Evolutionary conservation across 1,140 invertebrate genomes (phyloP).

Genomic region (Conopomorpha cramerella): DNA sequence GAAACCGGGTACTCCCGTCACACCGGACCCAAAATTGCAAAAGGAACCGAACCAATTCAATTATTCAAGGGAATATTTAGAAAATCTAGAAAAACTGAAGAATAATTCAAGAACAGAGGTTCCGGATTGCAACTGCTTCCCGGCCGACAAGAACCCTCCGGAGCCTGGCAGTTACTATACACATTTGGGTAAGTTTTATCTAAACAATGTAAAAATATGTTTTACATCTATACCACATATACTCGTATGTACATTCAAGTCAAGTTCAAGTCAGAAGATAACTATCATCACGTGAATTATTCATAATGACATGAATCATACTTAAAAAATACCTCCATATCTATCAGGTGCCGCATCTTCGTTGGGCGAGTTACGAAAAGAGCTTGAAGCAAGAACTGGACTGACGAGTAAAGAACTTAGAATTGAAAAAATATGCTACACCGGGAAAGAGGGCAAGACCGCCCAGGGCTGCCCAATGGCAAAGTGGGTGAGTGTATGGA

Average conservation of each 20-base stretch:
- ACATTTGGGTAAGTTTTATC: slow-evolving; percentile 68
- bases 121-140: slow-evolving; percentile 82
- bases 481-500: slow-evolving; percentile 86
- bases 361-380: slow-evolving; percentile 78
- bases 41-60: slow-evolving; percentile 56
- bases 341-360: slow-evolving; percentile 73
- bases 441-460: slow-evolving; percentile 96
- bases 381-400: slow-evolving; percentile 85
- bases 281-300: too few species aligned
- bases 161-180: slow-evolving; percentile 87
- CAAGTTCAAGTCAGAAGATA: too few species aligned
- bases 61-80: slow-evolving; percentile 62
- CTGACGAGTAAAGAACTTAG: slow-evolving; percentile 83
- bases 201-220: too few species aligned
- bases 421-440: slow-evolving; percentile 93
- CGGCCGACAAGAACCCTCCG: slow-evolving; percentile 77
- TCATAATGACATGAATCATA: too few species aligned
- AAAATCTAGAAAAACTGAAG: slow-evolving; percentile 67
- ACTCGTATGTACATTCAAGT: too few species aligned
- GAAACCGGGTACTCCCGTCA: slow-evolving; percentile 27
- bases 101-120: slow-evolving; percentile 78
- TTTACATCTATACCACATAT: too few species aligned
- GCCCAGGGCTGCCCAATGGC: slow-evolving; percentile 93
- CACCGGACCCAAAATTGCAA: slow-evolving; percentile 32
- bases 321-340: too few species aligned